Evolutionary conservation across 1,140 invertebrate genomes (phyloP), one percentile per base, ranked within the genome.

Genomic region (Physella acuta): DNA sequence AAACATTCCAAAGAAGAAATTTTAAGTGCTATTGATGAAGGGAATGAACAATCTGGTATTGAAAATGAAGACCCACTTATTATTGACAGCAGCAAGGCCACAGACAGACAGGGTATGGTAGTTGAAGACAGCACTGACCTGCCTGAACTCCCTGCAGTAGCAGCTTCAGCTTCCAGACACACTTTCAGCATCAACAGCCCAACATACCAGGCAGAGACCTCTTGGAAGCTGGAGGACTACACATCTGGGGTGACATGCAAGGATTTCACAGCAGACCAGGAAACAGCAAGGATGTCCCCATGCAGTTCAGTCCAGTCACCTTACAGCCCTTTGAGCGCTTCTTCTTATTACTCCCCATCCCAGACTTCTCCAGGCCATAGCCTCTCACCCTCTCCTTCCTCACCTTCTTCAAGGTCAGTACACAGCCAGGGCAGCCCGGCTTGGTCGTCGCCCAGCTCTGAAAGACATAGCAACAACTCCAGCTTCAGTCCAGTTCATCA

Each of bases 151-250:
- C 59, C 59, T 24, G 3, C 37, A 33, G 24, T 16, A 26, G 24
- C 16, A 44, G 37, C 59, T 36, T 5, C 3, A 3, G 2, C 36
- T 4, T n/a, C 59, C 36, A 28, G 64, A 14, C 66, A 68, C 51
- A 60, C 56, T n/a, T 68, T 68, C 56, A 76, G 76, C 39, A 78
- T 79, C 39, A 72, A 79, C 56, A 79, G 78, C 58, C 76, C 76
- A 28, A 73, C 76, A 17, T 68, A 68, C n/a, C 66, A 68, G 56
- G 26, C 30, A 26, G 66, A 68, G 56, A 59, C 11, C 20, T 59
- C 66, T 31, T 59, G 66, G 66, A 59, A 33, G 28, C 34, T 59
- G n/a, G 66, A 68, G 56, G 66, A 68, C 39, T 60, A 68, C 33
- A 60, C 36, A 49, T 60, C 53, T 14, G 66, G 66, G n/a, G 56